Base-by-base conservation (phyloP, 2,113 vertebrate species). In the Chauna torquata region DNA sequence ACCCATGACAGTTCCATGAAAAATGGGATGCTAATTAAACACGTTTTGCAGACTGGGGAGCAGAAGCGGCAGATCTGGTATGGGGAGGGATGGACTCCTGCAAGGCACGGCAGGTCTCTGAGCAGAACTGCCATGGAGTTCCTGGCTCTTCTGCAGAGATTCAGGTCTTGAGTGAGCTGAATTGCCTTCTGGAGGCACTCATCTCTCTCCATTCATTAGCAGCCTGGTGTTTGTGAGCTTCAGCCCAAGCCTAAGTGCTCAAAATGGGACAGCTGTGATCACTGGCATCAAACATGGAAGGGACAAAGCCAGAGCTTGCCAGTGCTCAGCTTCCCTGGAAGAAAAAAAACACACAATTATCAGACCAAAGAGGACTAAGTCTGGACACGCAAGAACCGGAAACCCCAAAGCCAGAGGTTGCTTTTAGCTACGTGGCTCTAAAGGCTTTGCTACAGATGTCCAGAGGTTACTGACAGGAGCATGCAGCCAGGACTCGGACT, bases 61-160 rank as follows among this genome's bases (percentile, higher is more conserved):
- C 38, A 85, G 49, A 81, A 89, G 82, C 1, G 0, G 11, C 65
- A 93, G n/a, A 44, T 4, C 19, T 24, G 25, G 58, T 1, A 3
- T 1, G 1, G 12, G 19, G 38, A 81, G n/a, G 27, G 88, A 62
- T 4, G 9, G 34, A 82, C 50, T 68, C 55, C 77, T 66, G 3
- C 28, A 45, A 16, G 0, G 2, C 75, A 58, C 0, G 2, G 38
- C 69, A 70, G 14, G 38, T 17, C 62, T 5, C 50, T 11, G 16
- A 78, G 80, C 64, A 45, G 8, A 69, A 10, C 34, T 22, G 40
- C 76, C 82, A 32, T 0, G 0, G 28, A 3, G 8, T 54, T 24
- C 13, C 45, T 34, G n/a, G 62, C 34, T 83, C 40, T 30, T 54
- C 10, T 61, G 58, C 58, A 65, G 34, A 79, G 62, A 45, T 28